Evolutionary conservation across 1,140 invertebrate genomes (phyloP).

Genomic region (Lepidurus couesii): DNA sequence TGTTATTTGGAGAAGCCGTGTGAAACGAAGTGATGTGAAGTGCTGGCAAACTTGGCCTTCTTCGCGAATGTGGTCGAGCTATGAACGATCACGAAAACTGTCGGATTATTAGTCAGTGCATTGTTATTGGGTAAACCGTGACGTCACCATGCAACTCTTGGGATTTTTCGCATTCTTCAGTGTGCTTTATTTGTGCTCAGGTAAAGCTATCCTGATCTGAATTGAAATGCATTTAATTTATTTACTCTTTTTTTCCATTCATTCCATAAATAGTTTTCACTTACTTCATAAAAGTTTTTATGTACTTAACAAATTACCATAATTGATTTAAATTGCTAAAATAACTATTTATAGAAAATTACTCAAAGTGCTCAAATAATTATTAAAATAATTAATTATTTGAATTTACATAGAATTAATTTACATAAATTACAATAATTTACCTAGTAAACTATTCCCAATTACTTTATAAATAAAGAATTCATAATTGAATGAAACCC

Average conservation of each 20-base stretch:
- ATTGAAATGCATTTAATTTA: neutral
- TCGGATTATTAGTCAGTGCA: constrained; percentile 5
- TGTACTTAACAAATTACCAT: no score
- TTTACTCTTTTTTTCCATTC: neutral
- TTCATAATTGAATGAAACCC: no score
- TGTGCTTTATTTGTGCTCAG: neutral
- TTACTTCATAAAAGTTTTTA: no score
- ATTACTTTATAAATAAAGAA: no score
- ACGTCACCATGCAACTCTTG: neutral
- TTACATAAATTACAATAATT: no score
- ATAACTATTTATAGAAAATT: no score
- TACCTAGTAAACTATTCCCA: no score
- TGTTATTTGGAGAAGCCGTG: neutral
- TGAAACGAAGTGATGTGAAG: neutral
- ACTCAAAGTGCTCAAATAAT: no score
- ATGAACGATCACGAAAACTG: neutral
- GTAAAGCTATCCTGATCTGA: neutral
- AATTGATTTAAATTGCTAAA: no score
- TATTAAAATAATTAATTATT: no score
- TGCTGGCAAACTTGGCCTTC: neutral
- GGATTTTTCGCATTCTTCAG: neutral
- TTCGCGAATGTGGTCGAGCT: neutral
- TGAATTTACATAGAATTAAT: no score
- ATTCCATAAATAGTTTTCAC: neutral
- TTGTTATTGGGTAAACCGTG: neutral